Base-by-base conservation (phyloP, 2,113 vertebrate species). In the Apus apus region DNA sequence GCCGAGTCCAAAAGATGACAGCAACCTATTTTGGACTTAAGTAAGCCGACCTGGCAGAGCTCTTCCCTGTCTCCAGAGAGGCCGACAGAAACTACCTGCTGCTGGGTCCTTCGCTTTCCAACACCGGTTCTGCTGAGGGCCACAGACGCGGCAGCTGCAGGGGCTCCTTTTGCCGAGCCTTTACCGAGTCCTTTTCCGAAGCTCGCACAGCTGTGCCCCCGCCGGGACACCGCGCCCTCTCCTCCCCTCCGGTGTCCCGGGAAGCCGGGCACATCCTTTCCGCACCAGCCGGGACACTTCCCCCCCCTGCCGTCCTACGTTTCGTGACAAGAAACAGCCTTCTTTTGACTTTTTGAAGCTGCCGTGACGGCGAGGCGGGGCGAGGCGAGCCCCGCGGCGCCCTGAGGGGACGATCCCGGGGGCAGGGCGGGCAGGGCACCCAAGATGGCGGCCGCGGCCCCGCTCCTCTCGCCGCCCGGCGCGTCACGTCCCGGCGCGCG, bases 111-210 rank as follows among this genome's bases (percentile, higher is more conserved):
- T 20, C 30, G 36, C 53, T 50, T 50, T n/a, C 40, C 53, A 25
- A 8, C 48, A 17, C 3, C 60, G 23, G 17, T 3, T 23, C 32
- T 4, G 13, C 22, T 51, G 21, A 58, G 34, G 36, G 43, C 11
- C 50, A 6, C 50, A 68, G 17, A 46, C 5, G 2, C 2, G 29
- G 11, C 36, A 56, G 53, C 71, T 6, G 34, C 30, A 16, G 40
- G 0, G 14, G 11, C 48, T 45, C 16, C 11, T 25, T 54, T 13
- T 9, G 3, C 17, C 34, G 57, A 23, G 25, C 10, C n/a, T 43
- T 64, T 32, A 36, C 10, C 0, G 6, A 21, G 22, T 0, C 16
- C n/a, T 70, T 75, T 14, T 1, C 9, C 3, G 20, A 23, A 40
- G 57, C 70, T 85, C 18, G 5, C 25, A n/a, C 7, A 12, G 27